phyloP scores from a whole-genome alignment of 2,113 vertebrate species.

The Anarrhichthys ocellatus region DNA sequence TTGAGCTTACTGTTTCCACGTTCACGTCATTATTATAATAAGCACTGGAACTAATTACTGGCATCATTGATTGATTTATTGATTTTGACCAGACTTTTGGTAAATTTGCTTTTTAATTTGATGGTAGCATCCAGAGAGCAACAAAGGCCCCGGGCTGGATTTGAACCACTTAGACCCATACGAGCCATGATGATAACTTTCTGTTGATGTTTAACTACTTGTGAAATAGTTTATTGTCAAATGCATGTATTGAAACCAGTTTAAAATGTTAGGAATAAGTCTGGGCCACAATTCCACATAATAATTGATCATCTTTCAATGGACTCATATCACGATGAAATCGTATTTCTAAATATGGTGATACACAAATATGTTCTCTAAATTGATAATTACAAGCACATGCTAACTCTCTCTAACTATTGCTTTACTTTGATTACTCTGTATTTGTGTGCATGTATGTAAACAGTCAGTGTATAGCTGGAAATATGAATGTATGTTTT shows the following conservation, averaged over 20 bases:
- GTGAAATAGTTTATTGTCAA: neutral
- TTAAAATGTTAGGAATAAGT: neutral
- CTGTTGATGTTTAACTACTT: neutral
- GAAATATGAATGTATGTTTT: too few relatives aligned
- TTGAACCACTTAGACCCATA: neutral
- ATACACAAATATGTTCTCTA: neutral
- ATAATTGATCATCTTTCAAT: neutral
- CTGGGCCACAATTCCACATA: too few relatives aligned
- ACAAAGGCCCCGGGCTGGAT: neutral
- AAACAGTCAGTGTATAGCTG: too few relatives aligned
- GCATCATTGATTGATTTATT: neutral
- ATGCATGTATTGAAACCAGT: neutral
- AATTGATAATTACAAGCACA: neutral
- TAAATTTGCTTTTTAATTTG: neutral
- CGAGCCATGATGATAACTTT: neutral
- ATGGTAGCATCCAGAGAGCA: neutral
- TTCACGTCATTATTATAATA: conserved; percentile 10
- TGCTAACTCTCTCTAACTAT: neutral
- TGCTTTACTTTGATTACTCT: too few relatives aligned
- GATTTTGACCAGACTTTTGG: neutral
- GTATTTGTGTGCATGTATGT: too few relatives aligned
- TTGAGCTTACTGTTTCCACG: conserved; percentile 9
- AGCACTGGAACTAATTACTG: neutral
- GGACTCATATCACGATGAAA: too few relatives aligned
- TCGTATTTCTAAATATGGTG: neutral